Percentiles rank a stretch among this genome's conserved stretches.
Evolutionary conservation across 2,888 invertebrate species (phyloP).

Genomic region (Hofmannophila pseudospretella): DNA sequence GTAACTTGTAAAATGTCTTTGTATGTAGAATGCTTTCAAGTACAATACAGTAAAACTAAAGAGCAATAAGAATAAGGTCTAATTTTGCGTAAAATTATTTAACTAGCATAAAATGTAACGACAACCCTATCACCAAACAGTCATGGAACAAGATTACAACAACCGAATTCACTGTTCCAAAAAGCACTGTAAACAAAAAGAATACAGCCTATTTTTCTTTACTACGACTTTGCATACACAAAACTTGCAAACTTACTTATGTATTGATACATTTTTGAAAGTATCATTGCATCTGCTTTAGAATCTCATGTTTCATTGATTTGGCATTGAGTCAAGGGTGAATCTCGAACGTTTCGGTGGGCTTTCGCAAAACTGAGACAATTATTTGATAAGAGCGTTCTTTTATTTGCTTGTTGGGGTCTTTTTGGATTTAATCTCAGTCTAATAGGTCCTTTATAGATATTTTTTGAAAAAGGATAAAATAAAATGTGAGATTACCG

Average conservation of each 20-base stretch:
- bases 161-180: slow-evolving; percentile 15
- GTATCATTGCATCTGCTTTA: slow-evolving; percentile 64
- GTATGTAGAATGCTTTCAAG: no score
- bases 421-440: slow-evolving; percentile 13
- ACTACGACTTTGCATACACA: not conserved
- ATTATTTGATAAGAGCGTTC: slow-evolving; percentile 49
- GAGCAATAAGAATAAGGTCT: no score
- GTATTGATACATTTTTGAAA: slow-evolving; percentile 26
- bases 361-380: slow-evolving; percentile 48
- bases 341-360: slow-evolving; percentile 39
- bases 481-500: not conserved
- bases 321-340: slow-evolving; percentile 57
- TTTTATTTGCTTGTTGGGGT: slow-evolving; percentile 22
- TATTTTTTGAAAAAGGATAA: not conserved
- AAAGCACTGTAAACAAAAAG: not conserved
- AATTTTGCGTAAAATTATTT: no score
- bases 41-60: no score
- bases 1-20: no score
- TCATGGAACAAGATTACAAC: slow-evolving; percentile 26
- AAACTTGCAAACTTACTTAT: not conserved
- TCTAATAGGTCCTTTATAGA: not conserved
- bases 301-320: slow-evolving; percentile 73
- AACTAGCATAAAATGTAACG: no score
- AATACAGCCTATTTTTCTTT: slow-evolving; percentile 18
- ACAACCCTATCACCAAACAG: slow-evolving; percentile 9